Evolutionary conservation across 2,113 vertebrate species (phyloP).

Genomic region (Pimephales promelas): DNA sequence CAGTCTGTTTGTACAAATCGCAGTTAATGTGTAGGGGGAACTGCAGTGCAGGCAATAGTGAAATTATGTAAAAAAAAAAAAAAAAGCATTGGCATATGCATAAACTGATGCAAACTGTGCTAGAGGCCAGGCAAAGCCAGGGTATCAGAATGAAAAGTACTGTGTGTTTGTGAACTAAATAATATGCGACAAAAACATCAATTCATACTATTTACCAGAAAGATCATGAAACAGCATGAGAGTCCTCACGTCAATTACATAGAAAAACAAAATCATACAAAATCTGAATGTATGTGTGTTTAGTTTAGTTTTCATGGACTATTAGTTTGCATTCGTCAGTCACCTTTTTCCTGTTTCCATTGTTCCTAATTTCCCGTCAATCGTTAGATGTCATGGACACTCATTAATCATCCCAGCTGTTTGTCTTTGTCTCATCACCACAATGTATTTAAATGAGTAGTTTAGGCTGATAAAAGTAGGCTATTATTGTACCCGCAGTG

Average conservation of each 20-base stretch:
- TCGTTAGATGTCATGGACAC: too few relatives aligned
- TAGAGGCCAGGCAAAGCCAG: background rate
- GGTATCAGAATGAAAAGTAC: background rate
- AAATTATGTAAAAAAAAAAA: conserved; percentile 9
- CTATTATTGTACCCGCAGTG: too few relatives aligned
- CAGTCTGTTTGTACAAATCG: background rate
- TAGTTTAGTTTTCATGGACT: too few relatives aligned
- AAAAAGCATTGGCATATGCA: background rate
- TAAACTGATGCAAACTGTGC: background rate
- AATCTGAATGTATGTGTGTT: background rate
- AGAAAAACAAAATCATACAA: background rate
- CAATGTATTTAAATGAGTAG: too few relatives aligned
- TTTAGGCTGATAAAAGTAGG: too few relatives aligned
- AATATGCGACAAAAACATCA: background rate
- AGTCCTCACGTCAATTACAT: background rate
- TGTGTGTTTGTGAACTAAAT: background rate
- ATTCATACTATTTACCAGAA: background rate
- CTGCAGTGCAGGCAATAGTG: background rate
- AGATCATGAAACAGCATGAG: background rate
- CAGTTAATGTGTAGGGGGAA: background rate
- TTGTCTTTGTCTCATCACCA: too few relatives aligned
- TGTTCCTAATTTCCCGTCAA: too few relatives aligned
- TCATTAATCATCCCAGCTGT: too few relatives aligned
- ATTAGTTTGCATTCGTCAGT: too few relatives aligned
- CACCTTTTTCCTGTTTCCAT: too few relatives aligned